Conservation (phyloP, 2,888 invertebrate genomes). For the Cephus spinipes region DNA sequence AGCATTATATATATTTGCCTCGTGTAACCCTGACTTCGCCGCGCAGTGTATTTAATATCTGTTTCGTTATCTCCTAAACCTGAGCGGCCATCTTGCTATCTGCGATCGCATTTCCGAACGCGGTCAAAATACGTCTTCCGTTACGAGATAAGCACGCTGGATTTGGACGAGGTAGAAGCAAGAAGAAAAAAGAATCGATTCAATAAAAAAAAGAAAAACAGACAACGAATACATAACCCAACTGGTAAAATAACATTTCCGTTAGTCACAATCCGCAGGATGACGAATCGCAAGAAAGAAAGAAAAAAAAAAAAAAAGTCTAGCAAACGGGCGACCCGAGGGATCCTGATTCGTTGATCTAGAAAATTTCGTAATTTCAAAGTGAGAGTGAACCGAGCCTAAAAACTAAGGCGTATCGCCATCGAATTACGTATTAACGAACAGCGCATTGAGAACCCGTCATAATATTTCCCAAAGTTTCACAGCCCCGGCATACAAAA, state of each 20-base stretch:
- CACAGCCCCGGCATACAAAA: background rate
- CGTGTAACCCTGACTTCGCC: slow-evolving; percentile 23
- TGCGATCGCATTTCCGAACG: slow-evolving; percentile 24
- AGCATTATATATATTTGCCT: slow-evolving; percentile 2
- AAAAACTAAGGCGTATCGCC: background rate
- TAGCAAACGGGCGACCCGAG: background rate
- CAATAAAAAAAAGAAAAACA: background rate
- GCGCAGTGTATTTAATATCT: slow-evolving; percentile 36
- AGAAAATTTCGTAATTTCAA: background rate
- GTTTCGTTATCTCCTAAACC: slow-evolving; percentile 38
- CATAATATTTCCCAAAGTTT: background rate
- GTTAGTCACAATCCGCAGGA: background rate
- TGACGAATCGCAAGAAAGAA: background rate
- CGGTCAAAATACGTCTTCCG: slow-evolving; percentile 11
- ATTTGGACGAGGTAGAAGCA: background rate
- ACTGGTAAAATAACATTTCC: background rate
- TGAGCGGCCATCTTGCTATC: slow-evolving; percentile 34
- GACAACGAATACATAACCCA: background rate
- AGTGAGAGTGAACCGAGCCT: background rate
- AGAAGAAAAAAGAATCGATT: background rate
- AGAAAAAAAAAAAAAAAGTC: background rate
- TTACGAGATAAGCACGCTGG: background rate
- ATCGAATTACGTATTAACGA: background rate
- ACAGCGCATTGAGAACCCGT: background rate
- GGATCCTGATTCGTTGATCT: background rate